A percentile compares a stretch with the other conserved stretches of the same genome.
These are phyloP conservation scores for Poecilia picta DNA, from an alignment of 2,797 vertebrate genomes.

Conservation along the genomic window DNA sequence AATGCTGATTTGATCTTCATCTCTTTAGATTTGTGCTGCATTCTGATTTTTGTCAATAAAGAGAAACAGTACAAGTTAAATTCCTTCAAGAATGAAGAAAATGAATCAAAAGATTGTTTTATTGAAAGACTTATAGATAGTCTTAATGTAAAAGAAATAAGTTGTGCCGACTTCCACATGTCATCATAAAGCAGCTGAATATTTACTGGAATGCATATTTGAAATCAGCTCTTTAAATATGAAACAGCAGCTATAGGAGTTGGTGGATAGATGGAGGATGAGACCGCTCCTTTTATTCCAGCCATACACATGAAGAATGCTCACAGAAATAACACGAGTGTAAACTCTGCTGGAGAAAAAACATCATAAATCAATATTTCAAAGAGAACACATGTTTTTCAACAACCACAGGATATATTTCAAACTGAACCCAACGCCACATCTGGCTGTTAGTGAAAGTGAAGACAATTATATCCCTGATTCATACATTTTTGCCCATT, in stretches of 20 bases:
- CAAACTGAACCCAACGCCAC: conserved; percentile 23
- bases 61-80: background rate
- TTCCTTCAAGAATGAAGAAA: background rate
- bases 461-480: conserved; percentile 2
- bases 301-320: conserved; percentile 10
- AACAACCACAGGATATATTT: conserved; percentile 6
- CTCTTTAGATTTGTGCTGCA: background rate
- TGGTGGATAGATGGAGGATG: conserved; percentile 13
- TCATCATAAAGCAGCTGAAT: conserved; percentile 5
- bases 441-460: conserved; percentile 38
- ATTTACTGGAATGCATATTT: background rate
- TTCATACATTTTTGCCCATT: conserved; percentile 18
- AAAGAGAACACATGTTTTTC: conserved; percentile 29
- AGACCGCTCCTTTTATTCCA: conserved; percentile 10
- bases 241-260: background rate
- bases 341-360: conserved; percentile 4
- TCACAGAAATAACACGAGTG: conserved; percentile 15
- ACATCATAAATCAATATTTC: conserved; percentile 32
- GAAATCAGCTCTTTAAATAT: conserved; percentile 7
- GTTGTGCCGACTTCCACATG: background rate
- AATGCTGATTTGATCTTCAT: background rate
- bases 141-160: background rate
- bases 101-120: background rate
- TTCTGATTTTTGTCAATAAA: background rate
- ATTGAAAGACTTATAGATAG: background rate